Evolutionary conservation across 2,888 invertebrate genomes (phyloP), one percentile per base, ranked within the genome.

Genomic region (Cabera pusaria): DNA sequence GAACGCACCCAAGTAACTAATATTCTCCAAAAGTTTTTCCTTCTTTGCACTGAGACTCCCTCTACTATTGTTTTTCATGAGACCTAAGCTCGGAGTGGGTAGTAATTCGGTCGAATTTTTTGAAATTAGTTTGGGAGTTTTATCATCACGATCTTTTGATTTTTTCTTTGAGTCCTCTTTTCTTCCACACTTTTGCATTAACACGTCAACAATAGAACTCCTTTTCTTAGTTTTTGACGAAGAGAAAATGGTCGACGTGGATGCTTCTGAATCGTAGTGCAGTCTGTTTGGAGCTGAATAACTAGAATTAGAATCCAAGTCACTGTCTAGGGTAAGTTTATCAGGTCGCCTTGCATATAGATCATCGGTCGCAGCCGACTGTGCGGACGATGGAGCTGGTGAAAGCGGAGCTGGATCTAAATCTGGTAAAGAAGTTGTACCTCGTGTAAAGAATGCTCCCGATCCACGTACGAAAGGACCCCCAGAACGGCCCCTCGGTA

Each of bases 381-480:
- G 87, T 18, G 80, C 90, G 0, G 92, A 91, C 1, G 93, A 93
- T 2, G 92, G 88, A 0, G 93, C 91, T 2, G 93, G 93, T n/a
- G 93, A 93, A 14, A 92, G 90, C 2, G 93, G 93, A 59, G 91
- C 92, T 1, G 94, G 93, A 60, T 95, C 95, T 44, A 95, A 79
- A 66, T 95, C 95, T 1, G 95, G 95, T 31, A 95, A 78, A 3
- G 95, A 95, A 1, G 94, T 93, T 0, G 95, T 94, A 6, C 94
- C 89, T 49, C 93, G 83, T 35, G 92, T 90, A 61, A 92, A 91
- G 35, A 83, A 70, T 12, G 69, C 66, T 18, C 71, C 72, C 11
- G 76, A 58, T 1, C 75, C 73, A 52, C 72, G 74, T 25, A 67
- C 66, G 52, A 81, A 84, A 5, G 85, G 83, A 24, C 93, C 91